These are phyloP conservation scores for Zosterops hypoxanthus DNA, from an alignment of 2,113 vertebrate genomes.

Conservation along the genomic window DNA sequence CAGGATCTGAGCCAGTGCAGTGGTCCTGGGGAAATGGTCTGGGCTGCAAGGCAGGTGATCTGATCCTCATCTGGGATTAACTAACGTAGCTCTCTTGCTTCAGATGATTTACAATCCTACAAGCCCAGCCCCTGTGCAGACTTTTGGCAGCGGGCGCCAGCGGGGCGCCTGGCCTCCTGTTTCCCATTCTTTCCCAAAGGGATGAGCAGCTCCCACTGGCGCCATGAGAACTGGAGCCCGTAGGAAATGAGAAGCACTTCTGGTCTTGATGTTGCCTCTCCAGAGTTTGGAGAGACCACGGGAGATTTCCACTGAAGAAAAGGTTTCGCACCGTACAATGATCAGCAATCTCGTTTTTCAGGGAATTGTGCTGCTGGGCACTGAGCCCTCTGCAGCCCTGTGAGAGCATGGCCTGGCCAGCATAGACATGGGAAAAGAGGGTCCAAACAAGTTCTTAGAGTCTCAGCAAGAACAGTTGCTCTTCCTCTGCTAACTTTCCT, in stretches of 20 bases:
- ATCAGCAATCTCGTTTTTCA: background rate
- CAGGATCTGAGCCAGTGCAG: conserved; percentile 44
- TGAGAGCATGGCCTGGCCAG: background rate
- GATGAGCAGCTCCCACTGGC: background rate
- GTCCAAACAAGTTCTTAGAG: background rate
- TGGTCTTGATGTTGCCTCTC: background rate
- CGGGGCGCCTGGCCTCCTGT: background rate
- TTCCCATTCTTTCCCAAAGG: conserved; percentile 12
- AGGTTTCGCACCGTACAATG: accelerated
- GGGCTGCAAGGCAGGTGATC: conserved; percentile 58
- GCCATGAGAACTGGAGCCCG: background rate
- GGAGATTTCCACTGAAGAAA: background rate
- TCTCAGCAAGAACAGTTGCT: background rate
- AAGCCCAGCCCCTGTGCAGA: background rate
- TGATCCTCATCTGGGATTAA: conserved; percentile 62
- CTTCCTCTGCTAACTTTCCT: background rate
- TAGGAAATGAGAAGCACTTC: background rate
- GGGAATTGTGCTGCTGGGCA: background rate
- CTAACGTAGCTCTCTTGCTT: background rate
- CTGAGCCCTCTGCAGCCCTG: background rate
- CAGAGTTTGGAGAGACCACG: background rate
- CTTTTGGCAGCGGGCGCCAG: background rate
- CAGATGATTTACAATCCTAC: conserved; percentile 37
- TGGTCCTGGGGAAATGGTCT: conserved; percentile 22
- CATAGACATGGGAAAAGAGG: background rate